phyloP scores from a whole-genome alignment of 2,113 vertebrate genomes.

The Formicarius rufipectus region DNA sequence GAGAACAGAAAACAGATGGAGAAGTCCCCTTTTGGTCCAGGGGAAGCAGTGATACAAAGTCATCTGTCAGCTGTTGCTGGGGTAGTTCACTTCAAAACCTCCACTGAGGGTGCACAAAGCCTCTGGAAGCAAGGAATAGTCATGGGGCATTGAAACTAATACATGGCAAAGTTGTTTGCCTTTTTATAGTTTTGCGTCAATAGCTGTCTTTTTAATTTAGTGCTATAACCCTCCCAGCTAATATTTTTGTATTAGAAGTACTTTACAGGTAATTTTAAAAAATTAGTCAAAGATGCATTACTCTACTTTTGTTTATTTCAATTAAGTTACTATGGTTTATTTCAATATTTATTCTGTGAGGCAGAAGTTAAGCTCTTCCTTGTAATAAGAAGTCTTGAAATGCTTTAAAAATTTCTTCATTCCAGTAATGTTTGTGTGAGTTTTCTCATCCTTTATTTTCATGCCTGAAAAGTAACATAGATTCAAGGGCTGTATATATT shows the following conservation, averaged over 20 bases:
- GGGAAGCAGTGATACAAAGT: slow-evolving; percentile 2
- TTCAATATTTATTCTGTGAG: background rate
- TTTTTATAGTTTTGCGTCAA: background rate
- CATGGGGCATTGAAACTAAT: background rate
- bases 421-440: background rate
- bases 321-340: background rate
- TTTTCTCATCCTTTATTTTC: background rate
- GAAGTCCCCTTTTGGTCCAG: slow-evolving; percentile 18
- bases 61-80: slow-evolving; percentile 49
- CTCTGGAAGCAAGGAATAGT: background rate
- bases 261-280: background rate
- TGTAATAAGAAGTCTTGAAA: background rate
- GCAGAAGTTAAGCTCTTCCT: background rate
- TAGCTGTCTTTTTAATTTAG: background rate
- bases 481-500: background rate
- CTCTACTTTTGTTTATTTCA: background rate
- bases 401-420: background rate
- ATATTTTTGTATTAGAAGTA: background rate
- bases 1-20: background rate
- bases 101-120: background rate
- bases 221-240: background rate
- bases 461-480: background rate
- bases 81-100: background rate
- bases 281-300: background rate
- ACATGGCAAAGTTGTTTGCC: background rate